Conservation (phyloP, 2,797 vertebrate genomes). For the Tamandua tetradactyla region DNA sequence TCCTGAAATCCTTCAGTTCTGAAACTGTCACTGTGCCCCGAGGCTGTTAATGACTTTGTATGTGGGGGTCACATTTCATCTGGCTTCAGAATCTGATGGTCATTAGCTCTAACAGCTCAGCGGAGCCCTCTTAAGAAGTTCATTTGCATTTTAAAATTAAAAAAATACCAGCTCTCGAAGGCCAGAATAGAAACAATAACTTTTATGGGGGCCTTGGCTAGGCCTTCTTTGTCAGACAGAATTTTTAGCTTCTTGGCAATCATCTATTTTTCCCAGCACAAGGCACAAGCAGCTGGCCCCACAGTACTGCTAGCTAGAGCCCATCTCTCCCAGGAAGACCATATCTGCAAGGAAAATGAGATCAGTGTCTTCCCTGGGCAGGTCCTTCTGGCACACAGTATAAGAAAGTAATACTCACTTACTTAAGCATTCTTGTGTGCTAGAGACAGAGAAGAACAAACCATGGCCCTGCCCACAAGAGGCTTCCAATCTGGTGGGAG, state of each 20-base stretch:
- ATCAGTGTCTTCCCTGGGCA: neutral
- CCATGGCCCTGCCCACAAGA: neutral
- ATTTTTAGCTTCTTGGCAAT: neutral
- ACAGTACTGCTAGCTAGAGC: neutral
- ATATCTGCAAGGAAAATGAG: neutral
- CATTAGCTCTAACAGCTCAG: conserved; percentile 10
- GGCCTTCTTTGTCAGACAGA: neutral
- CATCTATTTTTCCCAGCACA: conserved; percentile 6
- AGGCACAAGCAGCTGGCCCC: conserved; percentile 23
- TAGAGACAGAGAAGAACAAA: neutral
- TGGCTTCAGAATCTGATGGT: conserved; percentile 20
- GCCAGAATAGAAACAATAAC: conserved; percentile 4
- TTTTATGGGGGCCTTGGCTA: conserved; percentile 18
- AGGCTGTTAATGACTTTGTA: neutral
- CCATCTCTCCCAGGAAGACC: neutral
- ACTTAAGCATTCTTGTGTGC: neutral
- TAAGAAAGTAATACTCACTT: neutral
- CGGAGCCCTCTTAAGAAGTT: conserved; percentile 34
- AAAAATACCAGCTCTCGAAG: conserved; percentile 34
- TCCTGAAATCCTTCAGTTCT: conserved; percentile 15
- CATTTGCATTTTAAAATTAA: conserved; percentile 62
- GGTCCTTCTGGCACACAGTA: neutral
- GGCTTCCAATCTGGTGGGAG: neutral
- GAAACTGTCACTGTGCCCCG: neutral
- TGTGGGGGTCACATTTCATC: neutral